Conservation (phyloP, 2,888 invertebrate genomes). For the Morpho deidamia region DNA sequence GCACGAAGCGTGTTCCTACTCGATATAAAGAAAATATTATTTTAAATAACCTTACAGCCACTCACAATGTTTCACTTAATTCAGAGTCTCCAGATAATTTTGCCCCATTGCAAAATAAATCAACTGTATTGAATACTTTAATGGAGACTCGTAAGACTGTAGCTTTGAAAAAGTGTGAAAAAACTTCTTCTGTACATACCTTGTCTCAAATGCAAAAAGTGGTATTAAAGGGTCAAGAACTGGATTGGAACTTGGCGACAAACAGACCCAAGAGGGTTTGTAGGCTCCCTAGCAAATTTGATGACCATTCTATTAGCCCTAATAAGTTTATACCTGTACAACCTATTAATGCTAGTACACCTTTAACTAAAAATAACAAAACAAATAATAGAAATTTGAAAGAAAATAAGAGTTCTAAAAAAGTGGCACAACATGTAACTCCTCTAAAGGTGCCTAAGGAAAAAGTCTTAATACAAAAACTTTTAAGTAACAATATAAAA, state of each 20-base stretch:
- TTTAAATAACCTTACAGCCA: slow-evolving; percentile 37
- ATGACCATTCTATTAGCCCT: slow-evolving; percentile 57
- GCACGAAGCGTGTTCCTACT: slow-evolving; percentile 47
- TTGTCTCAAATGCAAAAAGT: slow-evolving; percentile 6
- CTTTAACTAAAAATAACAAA: slow-evolving; percentile 35
- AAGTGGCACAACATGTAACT: slow-evolving; percentile 4
- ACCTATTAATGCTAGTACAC: slow-evolving; percentile 58
- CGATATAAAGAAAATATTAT: slow-evolving; percentile 43
- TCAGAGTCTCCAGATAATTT: no score
- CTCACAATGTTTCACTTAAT: slow-evolving; percentile 23
- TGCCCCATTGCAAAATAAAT: no score
- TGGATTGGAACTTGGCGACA: slow-evolving; percentile 26
- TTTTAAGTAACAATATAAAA: slow-evolving; percentile 18
- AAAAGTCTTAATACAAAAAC: slow-evolving; percentile 6
- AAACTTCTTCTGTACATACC: no score
- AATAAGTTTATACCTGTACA: slow-evolving; percentile 49
- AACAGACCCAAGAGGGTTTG: slow-evolving; percentile 53
- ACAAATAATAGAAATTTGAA: slow-evolving; percentile 7
- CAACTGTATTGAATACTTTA: no score
- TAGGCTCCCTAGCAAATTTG: slow-evolving; percentile 54
- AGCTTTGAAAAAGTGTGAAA: background rate
- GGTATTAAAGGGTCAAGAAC: background rate
- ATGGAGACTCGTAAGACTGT: background rate
- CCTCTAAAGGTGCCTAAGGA: slow-evolving; percentile 6
- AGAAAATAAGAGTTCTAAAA: slow-evolving; percentile 9